Evolutionary conservation across 1,140 invertebrate species (phyloP).

Genomic region (Heliconius hermathena): DNA sequence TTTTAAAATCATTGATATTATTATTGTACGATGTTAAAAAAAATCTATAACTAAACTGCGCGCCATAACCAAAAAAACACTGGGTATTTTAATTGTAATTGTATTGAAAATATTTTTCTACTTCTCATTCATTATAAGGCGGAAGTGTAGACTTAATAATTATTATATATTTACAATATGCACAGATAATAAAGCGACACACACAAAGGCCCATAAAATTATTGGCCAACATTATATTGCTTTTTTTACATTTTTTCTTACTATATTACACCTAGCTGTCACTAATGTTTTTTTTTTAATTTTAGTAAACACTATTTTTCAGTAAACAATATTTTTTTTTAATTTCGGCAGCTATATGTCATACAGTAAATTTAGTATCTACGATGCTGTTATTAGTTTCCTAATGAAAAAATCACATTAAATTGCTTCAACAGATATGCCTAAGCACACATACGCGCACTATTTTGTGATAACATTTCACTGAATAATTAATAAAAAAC

Average conservation of each 20-base stretch:
- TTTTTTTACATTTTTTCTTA: constrained; percentile 39
- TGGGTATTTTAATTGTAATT: constrained; percentile 19
- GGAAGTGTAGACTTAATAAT: constrained; percentile 69
- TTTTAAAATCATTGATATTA: constrained; percentile 8
- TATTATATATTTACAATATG: constrained; percentile 77
- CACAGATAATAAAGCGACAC: constrained; percentile 71
- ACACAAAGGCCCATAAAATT: constrained; percentile 53
- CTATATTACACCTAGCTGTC: constrained; percentile 27
- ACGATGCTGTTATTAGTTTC: constrained; percentile 26
- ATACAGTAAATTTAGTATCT: constrained; percentile 9
- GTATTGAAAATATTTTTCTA: constrained; percentile 38
- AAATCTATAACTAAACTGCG: not conserved
- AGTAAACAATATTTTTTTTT: constrained; percentile 2
- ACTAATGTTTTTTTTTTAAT: constrained; percentile 16
- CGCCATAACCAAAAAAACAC: not conserved
- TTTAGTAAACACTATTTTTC: constrained; percentile 9
- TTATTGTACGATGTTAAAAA: constrained; percentile 2
- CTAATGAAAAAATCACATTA: constrained; percentile 49
- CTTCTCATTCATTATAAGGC: constrained; percentile 71
- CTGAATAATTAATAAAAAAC: not conserved
- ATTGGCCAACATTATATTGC: constrained; percentile 61
- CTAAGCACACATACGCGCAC: constrained; percentile 42
- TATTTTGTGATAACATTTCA: not conserved
- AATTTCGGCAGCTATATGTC: constrained; percentile 12
- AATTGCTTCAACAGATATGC: constrained; percentile 68